Evolutionary conservation across 2,113 vertebrate species (phyloP).

Genomic region (Plestiodon gilberti): DNA sequence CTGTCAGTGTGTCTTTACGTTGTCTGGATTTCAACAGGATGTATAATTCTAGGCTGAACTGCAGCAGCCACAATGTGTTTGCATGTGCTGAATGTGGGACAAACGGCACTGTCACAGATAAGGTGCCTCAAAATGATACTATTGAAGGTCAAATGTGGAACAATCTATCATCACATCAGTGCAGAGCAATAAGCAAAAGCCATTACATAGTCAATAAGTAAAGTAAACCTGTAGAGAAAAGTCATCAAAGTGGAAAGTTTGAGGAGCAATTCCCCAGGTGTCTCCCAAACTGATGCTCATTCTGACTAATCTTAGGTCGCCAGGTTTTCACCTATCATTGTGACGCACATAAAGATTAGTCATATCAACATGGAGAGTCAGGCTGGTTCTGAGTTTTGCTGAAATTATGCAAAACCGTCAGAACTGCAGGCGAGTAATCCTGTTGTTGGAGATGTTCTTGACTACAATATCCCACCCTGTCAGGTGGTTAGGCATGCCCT

Average conservation of each 20-base stretch:
- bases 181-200: neutral
- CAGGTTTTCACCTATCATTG: neutral
- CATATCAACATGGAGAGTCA: neutral
- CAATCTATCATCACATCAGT: neutral
- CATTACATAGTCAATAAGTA: slow-evolving; percentile 1
- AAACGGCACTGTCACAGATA: neutral
- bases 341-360: neutral
- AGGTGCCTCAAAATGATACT: neutral
- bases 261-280: neutral
- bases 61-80: neutral
- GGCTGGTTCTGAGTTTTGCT: neutral
- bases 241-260: neutral
- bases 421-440: neutral
- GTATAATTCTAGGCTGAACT: neutral
- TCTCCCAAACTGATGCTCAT: neutral
- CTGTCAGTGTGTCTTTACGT: neutral
- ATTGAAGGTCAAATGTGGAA: slow-evolving; percentile 11
- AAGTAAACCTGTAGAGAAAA: slow-evolving; percentile 1
- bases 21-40: neutral
- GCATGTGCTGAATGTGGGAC: neutral
- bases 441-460: neutral
- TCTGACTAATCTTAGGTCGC: slow-evolving; percentile 4
- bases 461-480: neutral
- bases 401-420: neutral
- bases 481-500: neutral